phyloP scores from a whole-genome alignment of 2,797 vertebrate species.

The Passerculus sandwichensis region DNA sequence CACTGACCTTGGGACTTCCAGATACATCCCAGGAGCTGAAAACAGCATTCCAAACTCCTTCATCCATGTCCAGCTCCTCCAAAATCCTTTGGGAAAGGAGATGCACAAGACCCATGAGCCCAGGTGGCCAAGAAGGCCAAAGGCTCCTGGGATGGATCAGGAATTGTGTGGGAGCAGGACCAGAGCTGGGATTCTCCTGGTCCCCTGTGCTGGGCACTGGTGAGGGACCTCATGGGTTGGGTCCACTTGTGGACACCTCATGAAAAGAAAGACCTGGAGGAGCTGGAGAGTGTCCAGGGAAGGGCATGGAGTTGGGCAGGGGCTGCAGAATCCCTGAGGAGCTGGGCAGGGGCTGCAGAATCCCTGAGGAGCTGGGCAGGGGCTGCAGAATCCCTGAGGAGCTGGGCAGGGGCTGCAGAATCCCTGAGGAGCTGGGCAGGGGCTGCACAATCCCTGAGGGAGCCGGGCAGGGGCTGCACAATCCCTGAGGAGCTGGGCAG shows the following conservation, averaged over 20 bases:
- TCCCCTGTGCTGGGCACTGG: not conserved
- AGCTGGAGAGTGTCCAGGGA: accelerated
- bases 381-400: not conserved
- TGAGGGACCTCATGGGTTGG: accelerated
- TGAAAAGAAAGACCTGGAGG: accelerated
- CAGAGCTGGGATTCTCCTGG: not conserved
- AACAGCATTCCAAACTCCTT: not conserved
- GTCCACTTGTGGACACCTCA: not conserved
- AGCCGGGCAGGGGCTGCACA: not conserved
- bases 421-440: too few relatives aligned
- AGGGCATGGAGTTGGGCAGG: not conserved
- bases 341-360: not conserved
- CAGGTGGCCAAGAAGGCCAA: not conserved
- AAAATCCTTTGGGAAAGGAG: not conserved
- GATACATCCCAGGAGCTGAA: not conserved
- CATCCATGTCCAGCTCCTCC: not conserved
- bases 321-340: not conserved
- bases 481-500: not conserved
- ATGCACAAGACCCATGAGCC: accelerated
- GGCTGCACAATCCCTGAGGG: too few relatives aligned
- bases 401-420: not conserved
- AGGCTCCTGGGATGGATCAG: not conserved
- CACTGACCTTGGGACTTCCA: accelerated
- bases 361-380: not conserved
- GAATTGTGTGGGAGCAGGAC: not conserved